Conservation (phyloP, 2,888 invertebrate genomes). For the Pollenia amentaria region DNA sequence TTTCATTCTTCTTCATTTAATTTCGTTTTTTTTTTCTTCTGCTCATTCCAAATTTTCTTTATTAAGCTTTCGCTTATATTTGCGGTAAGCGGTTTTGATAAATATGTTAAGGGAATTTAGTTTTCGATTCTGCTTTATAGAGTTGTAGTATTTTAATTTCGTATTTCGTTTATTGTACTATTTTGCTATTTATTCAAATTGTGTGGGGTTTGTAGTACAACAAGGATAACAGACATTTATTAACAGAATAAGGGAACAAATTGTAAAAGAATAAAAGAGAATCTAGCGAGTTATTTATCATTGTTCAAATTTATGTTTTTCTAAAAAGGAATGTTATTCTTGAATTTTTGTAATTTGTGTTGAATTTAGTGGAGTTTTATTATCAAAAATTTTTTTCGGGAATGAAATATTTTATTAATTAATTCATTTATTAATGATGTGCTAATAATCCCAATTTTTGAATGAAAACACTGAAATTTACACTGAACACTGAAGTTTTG, state of each 20-base stretch:
- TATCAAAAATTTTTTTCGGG: no score
- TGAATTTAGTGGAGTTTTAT: neutral
- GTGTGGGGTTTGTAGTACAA: constrained; percentile 22
- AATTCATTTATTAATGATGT: no score
- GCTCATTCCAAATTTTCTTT: constrained; percentile 3
- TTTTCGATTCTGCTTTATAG: constrained; percentile 45
- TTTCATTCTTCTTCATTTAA: constrained; percentile 20
- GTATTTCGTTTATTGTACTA: neutral
- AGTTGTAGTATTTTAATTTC: neutral
- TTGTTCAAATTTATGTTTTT: constrained; percentile 47
- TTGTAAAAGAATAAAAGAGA: neutral
- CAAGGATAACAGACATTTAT: neutral
- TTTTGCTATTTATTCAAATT: constrained; percentile 70
- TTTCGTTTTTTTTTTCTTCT: constrained; percentile 8
- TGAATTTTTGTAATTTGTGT: neutral
- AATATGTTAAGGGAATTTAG: constrained; percentile 71
- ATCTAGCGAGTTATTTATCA: constrained; percentile 53
- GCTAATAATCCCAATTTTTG: no score
- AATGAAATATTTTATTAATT: no score
- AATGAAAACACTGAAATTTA: no score
- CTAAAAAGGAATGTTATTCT: neutral
- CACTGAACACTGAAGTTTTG: no score
- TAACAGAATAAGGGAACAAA: neutral
- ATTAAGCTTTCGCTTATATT: constrained; percentile 32
- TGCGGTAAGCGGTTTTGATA: constrained; percentile 66